Percentiles rank a stretch among this genome's conserved stretches.
phyloP scores from a whole-genome alignment of 30 jellyfish, hydroid and myxozoan genomes.

The Turritopsis dohrnii region DNA sequence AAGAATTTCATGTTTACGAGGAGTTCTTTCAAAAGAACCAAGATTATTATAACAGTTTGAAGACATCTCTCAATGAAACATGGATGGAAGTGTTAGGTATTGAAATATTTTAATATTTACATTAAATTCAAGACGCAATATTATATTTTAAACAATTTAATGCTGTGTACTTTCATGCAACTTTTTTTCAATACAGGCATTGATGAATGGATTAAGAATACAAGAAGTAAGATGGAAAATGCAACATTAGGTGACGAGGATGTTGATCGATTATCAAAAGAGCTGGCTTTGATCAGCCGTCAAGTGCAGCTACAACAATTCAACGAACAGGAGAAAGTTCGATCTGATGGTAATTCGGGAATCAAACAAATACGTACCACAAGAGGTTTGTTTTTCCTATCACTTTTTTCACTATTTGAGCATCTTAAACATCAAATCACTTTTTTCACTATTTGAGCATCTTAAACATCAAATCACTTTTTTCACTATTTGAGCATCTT shows the following conservation, averaged over 20 bases:
- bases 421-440: neutral
- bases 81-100: neutral
- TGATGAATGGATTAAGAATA: neutral
- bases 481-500: neutral
- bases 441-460: too few species aligned
- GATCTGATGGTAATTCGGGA: constrained; percentile 26
- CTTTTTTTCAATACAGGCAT: neutral
- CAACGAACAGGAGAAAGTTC: constrained; percentile 9
- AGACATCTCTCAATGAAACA: neutral
- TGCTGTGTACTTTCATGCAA: too few species aligned
- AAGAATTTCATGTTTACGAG: neutral
- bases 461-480: too few species aligned
- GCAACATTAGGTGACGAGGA: constrained; percentile 2
- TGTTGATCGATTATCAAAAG: neutral
- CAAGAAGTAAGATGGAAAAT: neutral
- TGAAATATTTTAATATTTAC: too few species aligned
- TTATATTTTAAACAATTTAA: too few species aligned
- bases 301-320: constrained; percentile 25
- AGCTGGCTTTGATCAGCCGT: neutral
- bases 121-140: too few species aligned
- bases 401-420: too few species aligned
- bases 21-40: neutral
- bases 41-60: neutral
- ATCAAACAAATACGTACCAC: constrained; percentile 14
- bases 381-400: neutral